Conservation (phyloP, 2,113 vertebrate genomes). For the Nannospalax galili region DNA sequence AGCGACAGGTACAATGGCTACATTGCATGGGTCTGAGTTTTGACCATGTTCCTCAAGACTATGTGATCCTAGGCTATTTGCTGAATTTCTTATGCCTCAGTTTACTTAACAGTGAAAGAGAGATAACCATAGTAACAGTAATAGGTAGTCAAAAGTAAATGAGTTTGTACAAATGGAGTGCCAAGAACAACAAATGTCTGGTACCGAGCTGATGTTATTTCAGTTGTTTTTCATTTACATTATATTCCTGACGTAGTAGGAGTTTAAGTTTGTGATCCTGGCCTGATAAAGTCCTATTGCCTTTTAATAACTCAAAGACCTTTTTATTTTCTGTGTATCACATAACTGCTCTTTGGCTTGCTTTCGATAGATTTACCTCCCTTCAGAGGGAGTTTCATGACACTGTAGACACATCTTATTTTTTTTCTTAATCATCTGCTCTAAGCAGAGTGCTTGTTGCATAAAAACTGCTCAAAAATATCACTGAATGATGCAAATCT, state of each 20-base stretch:
- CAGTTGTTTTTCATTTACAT: not conserved
- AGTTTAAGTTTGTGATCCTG: not conserved
- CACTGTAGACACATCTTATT: not conserved
- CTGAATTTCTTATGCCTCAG: not conserved
- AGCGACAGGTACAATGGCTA: not conserved
- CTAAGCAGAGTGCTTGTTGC: not conserved
- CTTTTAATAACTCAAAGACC: conserved; percentile 5
- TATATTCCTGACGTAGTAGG: not conserved
- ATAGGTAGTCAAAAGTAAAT: conserved; percentile 18
- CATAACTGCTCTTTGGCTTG: not conserved
- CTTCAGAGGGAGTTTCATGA: not conserved
- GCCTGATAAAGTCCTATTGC: not conserved
- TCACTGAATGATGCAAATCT: conserved; percentile 52
- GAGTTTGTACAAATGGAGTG: not conserved
- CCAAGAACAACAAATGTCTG: not conserved
- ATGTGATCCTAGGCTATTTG: not conserved
- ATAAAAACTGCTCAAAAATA: conserved; percentile 54
- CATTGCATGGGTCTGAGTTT: not conserved
- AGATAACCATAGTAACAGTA: not conserved
- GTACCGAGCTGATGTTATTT: not conserved
- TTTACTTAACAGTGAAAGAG: not conserved
- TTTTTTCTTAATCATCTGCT: conserved; percentile 55
- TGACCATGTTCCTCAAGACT: not conserved
- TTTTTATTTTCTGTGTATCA: not conserved
- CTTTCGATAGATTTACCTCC: conserved; percentile 15